phyloP scores from a whole-genome alignment of 2,797 vertebrate genomes.

The Limosa lapponica region DNA sequence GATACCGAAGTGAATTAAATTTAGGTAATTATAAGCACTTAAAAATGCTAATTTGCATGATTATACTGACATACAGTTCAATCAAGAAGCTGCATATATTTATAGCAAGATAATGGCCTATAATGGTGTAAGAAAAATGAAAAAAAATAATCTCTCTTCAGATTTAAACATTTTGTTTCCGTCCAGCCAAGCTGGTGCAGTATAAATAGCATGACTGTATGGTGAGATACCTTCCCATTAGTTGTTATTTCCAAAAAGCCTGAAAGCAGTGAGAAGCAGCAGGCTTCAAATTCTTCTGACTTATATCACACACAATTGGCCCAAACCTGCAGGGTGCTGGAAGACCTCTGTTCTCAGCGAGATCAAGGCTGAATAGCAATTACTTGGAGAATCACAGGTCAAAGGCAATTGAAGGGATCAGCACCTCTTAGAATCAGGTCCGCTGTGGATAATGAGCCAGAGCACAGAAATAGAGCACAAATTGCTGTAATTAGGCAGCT shows the following conservation, averaged over 20 bases:
- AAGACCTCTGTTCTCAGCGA: neutral
- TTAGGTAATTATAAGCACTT: conserved; percentile 35
- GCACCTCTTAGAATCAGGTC: conserved; percentile 1
- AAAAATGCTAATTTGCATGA: conserved; percentile 33
- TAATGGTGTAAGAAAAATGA: neutral
- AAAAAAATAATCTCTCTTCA: neutral
- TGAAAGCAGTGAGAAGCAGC: conserved; percentile 21
- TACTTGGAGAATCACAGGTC: conserved; percentile 42
- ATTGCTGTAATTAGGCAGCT: conserved; percentile 47
- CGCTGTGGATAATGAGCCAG: conserved; percentile 17
- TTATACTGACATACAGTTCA: conserved; percentile 21
- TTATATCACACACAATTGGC: neutral
- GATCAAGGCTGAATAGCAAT: conserved; percentile 34
- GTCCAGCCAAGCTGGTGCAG: neutral
- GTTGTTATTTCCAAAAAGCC: conserved; percentile 33
- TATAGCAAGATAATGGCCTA: conserved; percentile 19
- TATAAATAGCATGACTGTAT: neutral
- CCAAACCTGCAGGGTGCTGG: neutral
- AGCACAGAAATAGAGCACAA: conserved; percentile 22
- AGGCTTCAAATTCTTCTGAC: conserved; percentile 34
- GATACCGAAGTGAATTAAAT: conserved; percentile 37
- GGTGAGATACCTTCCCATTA: conserved; percentile 15
- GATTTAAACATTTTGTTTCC: neutral
- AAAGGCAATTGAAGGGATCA: conserved; percentile 36
- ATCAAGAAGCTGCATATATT: conserved; percentile 15